phyloP scores from a whole-genome alignment of 2,113 vertebrate genomes.

The Petaurus breviceps region DNA sequence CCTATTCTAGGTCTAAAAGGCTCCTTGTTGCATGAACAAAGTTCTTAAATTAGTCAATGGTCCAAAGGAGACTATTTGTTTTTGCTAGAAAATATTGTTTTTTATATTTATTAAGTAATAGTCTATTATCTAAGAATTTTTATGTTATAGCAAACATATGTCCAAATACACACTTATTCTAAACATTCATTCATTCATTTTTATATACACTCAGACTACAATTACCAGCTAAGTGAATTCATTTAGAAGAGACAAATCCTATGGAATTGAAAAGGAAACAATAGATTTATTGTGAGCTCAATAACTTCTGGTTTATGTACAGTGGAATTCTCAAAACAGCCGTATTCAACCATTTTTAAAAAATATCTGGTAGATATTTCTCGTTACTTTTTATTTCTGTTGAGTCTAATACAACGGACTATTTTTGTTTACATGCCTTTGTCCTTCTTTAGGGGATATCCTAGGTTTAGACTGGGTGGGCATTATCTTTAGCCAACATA shows the following conservation, averaged over 20 bases:
- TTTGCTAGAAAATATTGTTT: background rate
- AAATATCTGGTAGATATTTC: background rate
- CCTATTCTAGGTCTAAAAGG: background rate
- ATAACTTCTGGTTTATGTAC: background rate
- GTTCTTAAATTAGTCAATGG: background rate
- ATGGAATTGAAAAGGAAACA: background rate
- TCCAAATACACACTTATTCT: background rate
- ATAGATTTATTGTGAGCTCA: background rate
- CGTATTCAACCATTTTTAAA: background rate
- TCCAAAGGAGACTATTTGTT: background rate
- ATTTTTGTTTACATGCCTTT: background rate
- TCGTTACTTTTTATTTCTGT: background rate
- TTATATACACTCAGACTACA: background rate
- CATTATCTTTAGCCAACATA: background rate
- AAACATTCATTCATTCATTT: background rate
- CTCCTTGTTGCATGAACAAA: background rate
- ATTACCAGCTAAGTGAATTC: background rate
- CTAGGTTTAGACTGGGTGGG: background rate
- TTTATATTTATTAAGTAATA: background rate
- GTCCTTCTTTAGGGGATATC: background rate
- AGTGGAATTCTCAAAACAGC: background rate
- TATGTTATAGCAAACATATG: background rate
- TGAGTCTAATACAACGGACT: background rate
- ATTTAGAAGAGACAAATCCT: background rate
- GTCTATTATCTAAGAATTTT: background rate